Base-by-base conservation (phyloP, 2,888 invertebrate species). In the Tiliacea aurago region DNA sequence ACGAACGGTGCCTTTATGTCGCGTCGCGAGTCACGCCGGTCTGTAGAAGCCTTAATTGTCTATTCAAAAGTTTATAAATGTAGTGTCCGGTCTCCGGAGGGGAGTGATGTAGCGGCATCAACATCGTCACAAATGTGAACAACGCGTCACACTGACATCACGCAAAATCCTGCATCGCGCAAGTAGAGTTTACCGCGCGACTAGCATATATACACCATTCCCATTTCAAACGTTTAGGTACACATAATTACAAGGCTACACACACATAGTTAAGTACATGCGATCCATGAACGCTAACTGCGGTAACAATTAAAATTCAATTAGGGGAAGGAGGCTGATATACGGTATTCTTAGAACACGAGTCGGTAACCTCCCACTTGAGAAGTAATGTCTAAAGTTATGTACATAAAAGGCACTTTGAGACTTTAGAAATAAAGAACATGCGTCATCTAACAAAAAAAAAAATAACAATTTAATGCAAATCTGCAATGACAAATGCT, bases 221-320 rank as follows among this genome's bases (percentile, higher is more conserved):
- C 6, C 2, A 18, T 28, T 37, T 20, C 4, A 62, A 47, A 28
- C 43, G 43, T 6, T 61, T 43, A 49, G 6, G 43, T 15, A 18
- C n/a, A 28, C 41, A 13, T 23, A 75, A 55, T 64, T 43, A 67
- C 49, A 45, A n/a, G 20, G n/a, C 55, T 33, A 45, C n/a, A 56
- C 20, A 68, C 47, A 58, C 18, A 76, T 62, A 58, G 45, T 74
- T 78, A 28, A 28, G 28, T 28, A 41, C 62, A 66, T 76, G 63
- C 56, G 18, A 62, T 11, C 51, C 65, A 72, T 63, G 65, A 65
- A 63, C 41, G 80, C 58, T 80, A 83, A 83, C 65, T 76, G 70
- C 66, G 49, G 62, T n/a, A 56, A 81, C 66, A 84, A 84, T 83
- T 81, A 83, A 83, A 68, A 81, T 76, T 71, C 81, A 84, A 84